phyloP scores from a whole-genome alignment of 1,140 invertebrate genomes.

The Notospermus geniculatus region DNA sequence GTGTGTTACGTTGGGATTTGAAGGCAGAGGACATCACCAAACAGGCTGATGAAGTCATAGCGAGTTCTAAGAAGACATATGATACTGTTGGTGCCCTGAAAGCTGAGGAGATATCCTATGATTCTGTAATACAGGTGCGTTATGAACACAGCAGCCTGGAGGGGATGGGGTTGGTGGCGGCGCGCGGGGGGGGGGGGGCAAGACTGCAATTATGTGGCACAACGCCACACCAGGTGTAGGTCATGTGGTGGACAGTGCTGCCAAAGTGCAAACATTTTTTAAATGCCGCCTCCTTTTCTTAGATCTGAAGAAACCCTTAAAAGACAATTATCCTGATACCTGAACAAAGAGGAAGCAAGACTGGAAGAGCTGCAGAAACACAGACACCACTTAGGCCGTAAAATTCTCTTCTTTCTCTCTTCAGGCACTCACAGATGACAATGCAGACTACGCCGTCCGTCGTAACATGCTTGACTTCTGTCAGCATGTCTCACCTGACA shows the following conservation, averaged over 20 bases:
- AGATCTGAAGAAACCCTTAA: no score
- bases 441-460: slow-evolving; percentile 50
- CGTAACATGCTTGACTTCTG: slow-evolving; percentile 56
- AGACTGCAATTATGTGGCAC: no score
- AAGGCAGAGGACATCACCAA: slow-evolving; percentile 44
- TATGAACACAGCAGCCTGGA: no score
- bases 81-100: slow-evolving; percentile 49
- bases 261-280: no score
- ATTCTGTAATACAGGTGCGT: slow-evolving; percentile 56
- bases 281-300: no score
- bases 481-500: slow-evolving; percentile 57
- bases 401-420: slow-evolving; percentile 10
- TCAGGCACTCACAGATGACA: slow-evolving; percentile 52
- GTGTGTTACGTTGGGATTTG: slow-evolving; percentile 33
- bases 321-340: no score
- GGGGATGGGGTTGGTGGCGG: not conserved
- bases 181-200: not conserved
- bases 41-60: slow-evolving; percentile 45
- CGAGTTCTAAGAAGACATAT: slow-evolving; percentile 45
- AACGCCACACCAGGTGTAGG: no score
- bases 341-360: not conserved
- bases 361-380: not conserved
- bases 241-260: no score
- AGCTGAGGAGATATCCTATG: slow-evolving; percentile 46
- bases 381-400: not conserved